These are phyloP conservation scores for Nylanderia fulva DNA, from an alignment of 1,140 invertebrate genomes.

Conservation along the genomic window DNA sequence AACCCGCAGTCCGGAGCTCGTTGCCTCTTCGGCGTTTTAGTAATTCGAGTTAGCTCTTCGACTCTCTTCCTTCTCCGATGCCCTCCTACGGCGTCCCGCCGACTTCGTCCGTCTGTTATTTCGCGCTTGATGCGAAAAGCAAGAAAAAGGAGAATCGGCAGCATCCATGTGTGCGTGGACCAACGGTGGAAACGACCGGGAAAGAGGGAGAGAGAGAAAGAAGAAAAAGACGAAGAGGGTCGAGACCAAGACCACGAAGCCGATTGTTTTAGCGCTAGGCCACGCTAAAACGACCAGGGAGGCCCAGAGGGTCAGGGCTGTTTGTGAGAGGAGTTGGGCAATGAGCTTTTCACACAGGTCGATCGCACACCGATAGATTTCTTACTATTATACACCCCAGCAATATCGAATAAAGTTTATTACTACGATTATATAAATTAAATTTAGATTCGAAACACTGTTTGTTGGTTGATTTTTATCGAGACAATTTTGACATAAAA, in stretches of 20 bases:
- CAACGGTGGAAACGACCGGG: conserved; percentile 65
- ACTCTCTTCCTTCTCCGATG: conserved; percentile 69
- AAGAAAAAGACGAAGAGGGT: conserved; percentile 52
- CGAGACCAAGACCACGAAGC: conserved; percentile 73
- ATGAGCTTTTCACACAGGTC: conserved; percentile 28
- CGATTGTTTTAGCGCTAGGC: conserved; percentile 82
- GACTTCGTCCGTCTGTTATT: conserved; percentile 78
- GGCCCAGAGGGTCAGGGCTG: conserved; percentile 67
- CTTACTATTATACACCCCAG: neutral
- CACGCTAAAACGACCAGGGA: conserved; percentile 78
- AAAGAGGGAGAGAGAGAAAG: conserved; percentile 40
- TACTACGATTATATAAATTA: neutral
- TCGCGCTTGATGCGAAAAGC: conserved; percentile 83
- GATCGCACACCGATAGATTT: neutral
- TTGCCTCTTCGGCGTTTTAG: conserved; percentile 78
- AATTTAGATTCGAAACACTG: neutral
- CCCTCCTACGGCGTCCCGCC: conserved; percentile 45
- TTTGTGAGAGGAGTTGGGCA: conserved; percentile 38
- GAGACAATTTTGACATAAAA: neutral
- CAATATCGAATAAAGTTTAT: neutral
- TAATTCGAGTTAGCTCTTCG: conserved; percentile 82
- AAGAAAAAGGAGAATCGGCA: conserved; percentile 72
- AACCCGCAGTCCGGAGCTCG: conserved; percentile 75
- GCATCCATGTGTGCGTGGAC: conserved; percentile 48
- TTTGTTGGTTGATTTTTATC: neutral